phyloP scores from a whole-genome alignment of 2,113 vertebrate species.

The Hymenochirus boettgeri region DNA sequence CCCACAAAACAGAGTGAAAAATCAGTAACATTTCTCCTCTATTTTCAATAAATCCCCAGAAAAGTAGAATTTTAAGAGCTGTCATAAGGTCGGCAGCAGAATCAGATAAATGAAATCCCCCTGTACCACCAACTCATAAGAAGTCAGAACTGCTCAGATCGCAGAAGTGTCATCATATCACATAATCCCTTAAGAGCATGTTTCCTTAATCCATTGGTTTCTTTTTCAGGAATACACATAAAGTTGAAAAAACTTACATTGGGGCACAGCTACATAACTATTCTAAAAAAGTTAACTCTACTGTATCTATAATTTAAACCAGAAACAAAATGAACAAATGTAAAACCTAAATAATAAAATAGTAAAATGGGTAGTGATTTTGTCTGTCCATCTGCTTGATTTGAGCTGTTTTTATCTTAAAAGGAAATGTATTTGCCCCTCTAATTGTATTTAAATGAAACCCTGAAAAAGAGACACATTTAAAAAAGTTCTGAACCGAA shows the following conservation, averaged over 20 bases:
- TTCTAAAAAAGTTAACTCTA: too few species aligned
- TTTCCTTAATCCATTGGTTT: conserved; percentile 1
- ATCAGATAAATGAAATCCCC: background rate
- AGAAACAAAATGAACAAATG: too few species aligned
- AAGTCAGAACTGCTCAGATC: background rate
- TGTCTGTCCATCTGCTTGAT: too few species aligned
- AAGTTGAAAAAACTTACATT: background rate
- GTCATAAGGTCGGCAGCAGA: background rate
- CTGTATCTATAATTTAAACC: too few species aligned
- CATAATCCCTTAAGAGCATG: conserved; percentile 12
- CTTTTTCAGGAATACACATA: conserved; percentile 10
- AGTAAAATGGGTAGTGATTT: too few species aligned
- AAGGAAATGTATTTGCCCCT: too few species aligned
- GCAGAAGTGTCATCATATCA: conserved; percentile 7
- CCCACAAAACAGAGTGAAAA: background rate
- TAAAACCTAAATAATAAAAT: too few species aligned
- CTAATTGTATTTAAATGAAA: too few species aligned
- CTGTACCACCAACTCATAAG: conserved; percentile 1
- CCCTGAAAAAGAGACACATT: too few species aligned
- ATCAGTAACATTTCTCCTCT: background rate
- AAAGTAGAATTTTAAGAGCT: background rate
- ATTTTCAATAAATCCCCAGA: conserved; percentile 7
- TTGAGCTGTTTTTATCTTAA: too few species aligned
- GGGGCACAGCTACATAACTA: background rate
- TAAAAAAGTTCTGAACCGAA: too few species aligned